These are phyloP conservation scores for Craterocephalus amniculus DNA, from an alignment of 2,797 vertebrate species.

Conservation along the genomic window DNA sequence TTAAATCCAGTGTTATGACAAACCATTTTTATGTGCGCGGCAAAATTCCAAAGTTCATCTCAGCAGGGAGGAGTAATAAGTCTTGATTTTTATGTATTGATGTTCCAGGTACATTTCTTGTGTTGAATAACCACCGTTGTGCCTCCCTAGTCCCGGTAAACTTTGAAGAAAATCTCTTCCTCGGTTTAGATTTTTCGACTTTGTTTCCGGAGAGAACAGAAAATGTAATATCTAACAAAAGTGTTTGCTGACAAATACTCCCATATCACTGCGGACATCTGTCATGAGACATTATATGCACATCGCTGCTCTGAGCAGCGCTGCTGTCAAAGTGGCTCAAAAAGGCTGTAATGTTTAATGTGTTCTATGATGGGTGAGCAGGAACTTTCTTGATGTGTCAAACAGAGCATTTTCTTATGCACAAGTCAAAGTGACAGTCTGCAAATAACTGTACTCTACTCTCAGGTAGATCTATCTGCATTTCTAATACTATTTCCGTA, in stretches of 20 bases:
- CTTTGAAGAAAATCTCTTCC: conserved; percentile 60
- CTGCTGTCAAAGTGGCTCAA: conserved; percentile 49
- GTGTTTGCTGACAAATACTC: conserved; percentile 66
- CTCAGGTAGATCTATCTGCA: conserved; percentile 41
- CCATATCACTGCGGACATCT: conserved; percentile 60
- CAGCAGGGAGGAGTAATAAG: conserved; percentile 39
- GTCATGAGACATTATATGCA: conserved; percentile 62
- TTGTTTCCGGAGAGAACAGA: conserved; percentile 46
- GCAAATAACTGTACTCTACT: conserved; percentile 55
- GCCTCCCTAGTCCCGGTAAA: conserved; percentile 46
- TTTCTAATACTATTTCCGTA: conserved; percentile 61
- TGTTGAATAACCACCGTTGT: conserved; percentile 38
- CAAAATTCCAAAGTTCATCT: conserved; percentile 28
- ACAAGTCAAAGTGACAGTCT: conserved; percentile 55
- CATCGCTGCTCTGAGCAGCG: conserved; percentile 34
- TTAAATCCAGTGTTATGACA: conserved; percentile 16
- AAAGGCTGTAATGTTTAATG: conserved; percentile 46
- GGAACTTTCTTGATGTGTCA: conserved; percentile 33
- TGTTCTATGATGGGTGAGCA: conserved; percentile 26
- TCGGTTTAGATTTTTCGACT: conserved; percentile 36
- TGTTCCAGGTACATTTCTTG: conserved; percentile 46
- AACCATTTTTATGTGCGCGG: conserved; percentile 13
- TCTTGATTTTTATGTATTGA: conserved; percentile 54
- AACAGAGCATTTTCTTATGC: conserved; percentile 27
- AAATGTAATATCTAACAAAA: conserved; percentile 63